These are phyloP conservation scores for Trichogramma evanescens DNA, from an alignment of 2,888 invertebrate species.

Conservation along the genomic window DNA sequence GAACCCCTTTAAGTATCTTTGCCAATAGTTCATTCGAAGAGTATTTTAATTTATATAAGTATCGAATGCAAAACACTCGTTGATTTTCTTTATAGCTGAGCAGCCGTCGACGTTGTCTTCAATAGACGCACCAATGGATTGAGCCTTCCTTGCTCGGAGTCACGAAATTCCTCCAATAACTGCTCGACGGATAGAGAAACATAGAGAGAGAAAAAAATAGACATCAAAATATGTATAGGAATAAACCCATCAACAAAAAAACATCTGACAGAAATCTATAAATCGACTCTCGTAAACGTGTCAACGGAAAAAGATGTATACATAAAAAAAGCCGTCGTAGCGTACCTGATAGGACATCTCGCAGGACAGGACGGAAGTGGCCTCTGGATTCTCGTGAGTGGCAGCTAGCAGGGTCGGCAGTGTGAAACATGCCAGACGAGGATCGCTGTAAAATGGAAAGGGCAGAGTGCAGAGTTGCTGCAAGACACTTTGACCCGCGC, in stretches of 20 bases:
- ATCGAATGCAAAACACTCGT: background rate
- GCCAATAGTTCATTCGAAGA: too few relatives aligned
- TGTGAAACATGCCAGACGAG: slow-evolving; percentile 61
- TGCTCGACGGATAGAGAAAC: slow-evolving; percentile 29
- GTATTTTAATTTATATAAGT: too few relatives aligned
- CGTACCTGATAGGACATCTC: slow-evolving; percentile 59
- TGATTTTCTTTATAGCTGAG: slow-evolving; percentile 10
- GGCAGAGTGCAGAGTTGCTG: slow-evolving; percentile 80
- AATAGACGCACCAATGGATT: slow-evolving; percentile 52
- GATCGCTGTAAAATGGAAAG: slow-evolving; percentile 78
- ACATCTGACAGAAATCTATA: slow-evolving; percentile 5
- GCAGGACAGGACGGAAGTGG: slow-evolving; percentile 68
- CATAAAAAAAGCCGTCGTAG: slow-evolving; percentile 11
- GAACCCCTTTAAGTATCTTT: too few relatives aligned
- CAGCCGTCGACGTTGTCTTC: slow-evolving; percentile 23
- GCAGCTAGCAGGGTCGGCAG: slow-evolving; percentile 75
- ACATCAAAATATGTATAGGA: background rate
- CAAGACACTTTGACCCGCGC: slow-evolving; percentile 70
- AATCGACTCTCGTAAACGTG: background rate
- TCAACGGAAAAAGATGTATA: background rate
- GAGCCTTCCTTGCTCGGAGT: slow-evolving; percentile 50
- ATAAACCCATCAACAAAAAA: slow-evolving; percentile 7
- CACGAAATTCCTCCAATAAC: slow-evolving; percentile 55
- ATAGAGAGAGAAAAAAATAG: background rate
- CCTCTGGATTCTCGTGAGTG: slow-evolving; percentile 60